Evolutionary conservation across 2,888 invertebrate genomes (phyloP).

Genomic region (Clostera curtula): DNA sequence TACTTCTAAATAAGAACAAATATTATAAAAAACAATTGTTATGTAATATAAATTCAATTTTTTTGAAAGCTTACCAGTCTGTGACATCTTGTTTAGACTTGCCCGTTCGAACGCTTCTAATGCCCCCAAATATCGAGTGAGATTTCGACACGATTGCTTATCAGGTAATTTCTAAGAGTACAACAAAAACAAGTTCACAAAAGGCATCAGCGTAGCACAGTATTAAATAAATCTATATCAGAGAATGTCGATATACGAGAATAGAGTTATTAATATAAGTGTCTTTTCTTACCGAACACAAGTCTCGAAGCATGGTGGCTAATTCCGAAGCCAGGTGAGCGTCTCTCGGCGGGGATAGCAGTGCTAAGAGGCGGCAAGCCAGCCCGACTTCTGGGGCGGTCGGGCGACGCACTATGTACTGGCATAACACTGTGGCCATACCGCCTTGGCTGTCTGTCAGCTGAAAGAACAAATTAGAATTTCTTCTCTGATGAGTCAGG

Average conservation of each 20-base stretch:
- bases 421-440: conserved; percentile 50
- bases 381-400: conserved; percentile 40
- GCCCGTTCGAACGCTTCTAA: conserved; percentile 53
- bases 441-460: conserved; percentile 58
- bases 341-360: conserved; percentile 58
- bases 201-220: too few species aligned
- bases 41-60: background rate
- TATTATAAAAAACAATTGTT: too few species aligned
- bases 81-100: conserved; percentile 54
- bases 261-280: background rate
- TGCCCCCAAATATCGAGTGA: conserved; percentile 59
- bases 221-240: too few species aligned
- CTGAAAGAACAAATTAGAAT: conserved; percentile 26
- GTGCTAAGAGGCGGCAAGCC: conserved; percentile 54
- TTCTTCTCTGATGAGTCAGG: too few species aligned
- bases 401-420: conserved; percentile 42
- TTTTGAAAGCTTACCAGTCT: conserved; percentile 33
- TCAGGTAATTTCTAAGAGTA: conserved; percentile 64
- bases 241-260: too few species aligned
- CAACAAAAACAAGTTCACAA: conserved; percentile 6
- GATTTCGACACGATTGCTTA: conserved; percentile 58
- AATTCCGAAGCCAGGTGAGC: conserved; percentile 43
- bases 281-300: conserved; percentile 35
- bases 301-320: conserved; percentile 38
- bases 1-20: too few species aligned